A percentile compares a stretch with the other conserved stretches of the same genome.
phyloP scores from a whole-genome alignment of 2,888 invertebrate species.

The Luperina testacea region DNA sequence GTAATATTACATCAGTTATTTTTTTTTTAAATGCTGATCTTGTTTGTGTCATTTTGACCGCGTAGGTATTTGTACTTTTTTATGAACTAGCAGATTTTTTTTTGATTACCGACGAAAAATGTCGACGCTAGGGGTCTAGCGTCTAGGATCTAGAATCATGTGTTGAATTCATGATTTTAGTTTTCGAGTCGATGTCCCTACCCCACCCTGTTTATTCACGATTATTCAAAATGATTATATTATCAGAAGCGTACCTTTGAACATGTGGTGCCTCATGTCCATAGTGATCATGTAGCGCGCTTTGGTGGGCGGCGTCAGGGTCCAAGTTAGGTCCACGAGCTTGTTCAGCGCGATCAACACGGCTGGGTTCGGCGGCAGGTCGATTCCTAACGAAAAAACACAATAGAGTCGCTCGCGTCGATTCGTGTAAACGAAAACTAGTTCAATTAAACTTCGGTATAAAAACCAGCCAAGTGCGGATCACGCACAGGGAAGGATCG shows the following conservation, averaged over 20 bases:
- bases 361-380: conserved; percentile 78
- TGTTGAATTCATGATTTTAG: neutral
- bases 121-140: neutral
- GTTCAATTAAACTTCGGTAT: neutral
- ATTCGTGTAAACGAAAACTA: neutral
- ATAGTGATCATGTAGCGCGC: conserved; percentile 85
- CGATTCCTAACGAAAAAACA: conserved; percentile 78
- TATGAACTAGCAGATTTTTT: neutral
- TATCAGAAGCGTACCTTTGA: conserved; percentile 80
- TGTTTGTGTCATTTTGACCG: neutral
- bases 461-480: neutral
- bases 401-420: neutral
- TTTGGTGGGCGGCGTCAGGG: conserved; percentile 80
- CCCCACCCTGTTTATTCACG: neutral
- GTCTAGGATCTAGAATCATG: neutral
- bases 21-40: neutral
- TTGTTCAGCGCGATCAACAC: conserved; percentile 80
- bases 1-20: neutral
- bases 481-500: neutral
- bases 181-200: neutral
- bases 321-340: conserved; percentile 84
- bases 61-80: neutral
- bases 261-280: conserved; percentile 89
- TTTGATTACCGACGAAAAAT: neutral
- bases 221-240: neutral